Evolutionary conservation across 2,888 invertebrate genomes (phyloP), one percentile per base, ranked within the genome.

Genomic region (Orchesella flavescens): DNA sequence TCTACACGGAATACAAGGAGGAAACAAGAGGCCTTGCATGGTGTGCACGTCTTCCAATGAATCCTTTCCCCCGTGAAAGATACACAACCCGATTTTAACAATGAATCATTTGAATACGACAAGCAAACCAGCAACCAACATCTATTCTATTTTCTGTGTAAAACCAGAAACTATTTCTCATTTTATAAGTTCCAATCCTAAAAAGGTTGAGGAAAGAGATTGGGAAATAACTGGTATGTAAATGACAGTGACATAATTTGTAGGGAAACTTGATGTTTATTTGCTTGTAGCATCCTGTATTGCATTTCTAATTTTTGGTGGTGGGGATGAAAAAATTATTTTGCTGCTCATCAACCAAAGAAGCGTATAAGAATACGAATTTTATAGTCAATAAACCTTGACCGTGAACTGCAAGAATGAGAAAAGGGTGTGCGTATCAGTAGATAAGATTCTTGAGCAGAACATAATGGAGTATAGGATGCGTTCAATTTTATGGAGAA

Each of bases 331-430:
- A 34, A 34, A 7, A 34, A 34, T 34, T 2, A 34, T 34, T 7
- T 4, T 34, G 3, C 7, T 34, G 34, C 34, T 34, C 34, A 34
- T 34, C 34, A 34, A 7, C 34, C 7, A n/a, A n/a, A n/a, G 34
- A 34, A 34, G 34, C 3, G 34, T 4, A 34, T 7, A 34, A 34
- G 34, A 34, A 34, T 34, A 34, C 34, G n/a, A 34, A 34, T 34
- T 34, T 34, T 34, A 34, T 34, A 34, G 3, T 34, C 34, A 7
- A 34, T 34, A 34, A 75, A 75, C 75, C 65, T 75, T 66, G 65
- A 66, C 66, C 75, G 65, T 66, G 75, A 75, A 75, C 65, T 61
- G 15, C 4, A n/a, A 53, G n/a, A 53, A 53, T 53, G 57, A 17
- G 57, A 57, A 53, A 46, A n/a, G n/a, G n/a, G n/a, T n/a, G n/a